phyloP scores from a whole-genome alignment of 1,140 invertebrate genomes.

The Lasioglossum baleicum region DNA sequence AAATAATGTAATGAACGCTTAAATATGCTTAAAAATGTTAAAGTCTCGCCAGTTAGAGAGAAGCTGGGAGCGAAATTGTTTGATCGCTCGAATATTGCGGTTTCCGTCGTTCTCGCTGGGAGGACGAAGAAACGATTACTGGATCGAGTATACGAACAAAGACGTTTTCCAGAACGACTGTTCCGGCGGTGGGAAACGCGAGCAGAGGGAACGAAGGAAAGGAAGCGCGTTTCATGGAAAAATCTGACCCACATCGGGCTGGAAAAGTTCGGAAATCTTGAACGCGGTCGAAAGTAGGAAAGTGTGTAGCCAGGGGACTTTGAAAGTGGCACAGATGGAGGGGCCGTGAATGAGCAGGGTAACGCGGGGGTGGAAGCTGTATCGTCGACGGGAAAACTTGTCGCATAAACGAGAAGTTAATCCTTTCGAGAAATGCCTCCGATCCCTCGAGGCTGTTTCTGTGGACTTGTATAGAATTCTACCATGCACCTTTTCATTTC shows the following conservation, averaged over 20 bases:
- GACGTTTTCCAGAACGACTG: too few relatives aligned
- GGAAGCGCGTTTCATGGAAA: constrained; percentile 46
- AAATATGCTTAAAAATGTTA: too few relatives aligned
- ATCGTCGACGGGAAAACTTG: constrained; percentile 18
- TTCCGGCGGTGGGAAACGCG: background rate
- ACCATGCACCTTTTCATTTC: too few relatives aligned
- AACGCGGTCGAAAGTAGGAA: constrained; percentile 10
- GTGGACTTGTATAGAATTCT: background rate
- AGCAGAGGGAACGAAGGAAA: constrained; percentile 1
- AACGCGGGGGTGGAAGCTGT: constrained; percentile 6
- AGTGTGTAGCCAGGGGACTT: constrained; percentile 20
- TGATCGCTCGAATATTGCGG: too few relatives aligned
- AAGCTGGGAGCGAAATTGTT: too few relatives aligned
- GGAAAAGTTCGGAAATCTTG: constrained; percentile 43
- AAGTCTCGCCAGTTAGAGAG: too few relatives aligned
- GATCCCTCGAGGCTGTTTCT: background rate
- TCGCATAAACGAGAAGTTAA: constrained; percentile 35
- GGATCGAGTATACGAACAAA: too few relatives aligned
- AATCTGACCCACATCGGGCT: constrained; percentile 32
- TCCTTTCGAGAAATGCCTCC: constrained; percentile 17
- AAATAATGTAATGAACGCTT: too few relatives aligned
- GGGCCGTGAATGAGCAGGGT: background rate
- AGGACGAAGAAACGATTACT: too few relatives aligned
- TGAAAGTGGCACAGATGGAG: constrained; percentile 1
- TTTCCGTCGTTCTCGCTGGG: too few relatives aligned